Conservation (phyloP, 2,888 invertebrate genomes). For the Pedicia rivosa region DNA sequence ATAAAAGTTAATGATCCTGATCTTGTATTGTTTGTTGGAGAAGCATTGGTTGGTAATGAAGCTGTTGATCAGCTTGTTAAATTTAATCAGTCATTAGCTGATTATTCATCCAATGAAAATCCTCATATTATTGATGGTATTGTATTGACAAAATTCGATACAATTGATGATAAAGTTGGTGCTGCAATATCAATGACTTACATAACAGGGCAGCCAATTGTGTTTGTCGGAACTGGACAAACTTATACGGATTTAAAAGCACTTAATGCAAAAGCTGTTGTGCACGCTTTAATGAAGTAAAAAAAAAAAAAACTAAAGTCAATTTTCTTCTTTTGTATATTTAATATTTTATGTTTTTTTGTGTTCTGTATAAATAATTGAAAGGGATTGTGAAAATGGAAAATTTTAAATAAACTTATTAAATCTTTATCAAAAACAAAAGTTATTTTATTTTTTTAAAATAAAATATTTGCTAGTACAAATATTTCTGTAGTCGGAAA, state of each 20-base stretch:
- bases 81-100: conserved; percentile 95
- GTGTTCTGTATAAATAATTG: too few relatives aligned
- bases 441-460: too few relatives aligned
- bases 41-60: conserved; percentile 99
- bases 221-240: conserved; percentile 88
- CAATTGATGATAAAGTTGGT: conserved; percentile 98
- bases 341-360: too few relatives aligned
- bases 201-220: conserved; percentile 98
- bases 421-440: too few relatives aligned
- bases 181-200: conserved; percentile 99
- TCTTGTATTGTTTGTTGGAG: conserved; percentile 96
- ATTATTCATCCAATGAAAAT: conserved; percentile 59
- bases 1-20: conserved; percentile 97
- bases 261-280: conserved; percentile 90
- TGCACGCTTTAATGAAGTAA: conserved; percentile 87
- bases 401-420: too few relatives aligned
- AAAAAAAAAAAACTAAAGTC: too few relatives aligned
- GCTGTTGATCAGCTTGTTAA: conserved; percentile 98
- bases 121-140: conserved; percentile 97
- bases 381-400: too few relatives aligned
- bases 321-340: too few relatives aligned
- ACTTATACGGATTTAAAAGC: conserved; percentile 97
- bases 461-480: too few relatives aligned
- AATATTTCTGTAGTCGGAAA: too few relatives aligned
- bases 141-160: conserved; percentile 98